Evolutionary conservation across 35 echinoderm and acorn worm genomes (phyloP), one percentile per base, ranked within the genome.

Genomic region (Stichopus chloronotus): DNA sequence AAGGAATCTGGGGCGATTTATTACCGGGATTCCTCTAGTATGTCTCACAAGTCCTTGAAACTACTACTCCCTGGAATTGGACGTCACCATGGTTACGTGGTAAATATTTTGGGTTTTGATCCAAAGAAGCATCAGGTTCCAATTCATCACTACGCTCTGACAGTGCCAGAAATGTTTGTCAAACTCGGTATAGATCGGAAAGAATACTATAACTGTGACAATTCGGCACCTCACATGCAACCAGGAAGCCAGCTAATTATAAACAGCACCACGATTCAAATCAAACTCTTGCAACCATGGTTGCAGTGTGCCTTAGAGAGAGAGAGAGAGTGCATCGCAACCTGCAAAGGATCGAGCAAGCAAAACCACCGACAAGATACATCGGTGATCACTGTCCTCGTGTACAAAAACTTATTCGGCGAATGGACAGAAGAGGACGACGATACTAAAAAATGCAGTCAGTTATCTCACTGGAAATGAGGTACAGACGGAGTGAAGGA

Each of bases 1-100:
- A 90, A 80, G n/a, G 95, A 96, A 80, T 93, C 91, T 84, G 95
- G 95, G 2, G 95, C 88, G 53, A 94, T 96, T 60, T 96, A 94
- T 72, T 96, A 81, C 59, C 92, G 95, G n/a, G 95, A 96, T 86
- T 22, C 95, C n/a, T 96, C 95, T 0, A 84, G 93, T 63, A 81
- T 92, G 16, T 92, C 93, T 87, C 59, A 25, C 22, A 65, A 43
- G 20, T 93, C 95, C 3, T 55, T 96, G 56, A 80, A 87, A 20
- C 55, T 25, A 19, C 82, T 96, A 8, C 17, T 96, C 54, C 95
- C 95, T 43, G 58, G 61, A 17, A 57, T 93, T 21, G 57, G 83
- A 57, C 93, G 86, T 24, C 87, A 96, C 80, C 94, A 96, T 30
- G 95, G 95, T 20, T 96, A 43, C 24, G 72, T 96, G 61, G 77